phyloP scores from a whole-genome alignment of 2,113 vertebrate species.

The Noctilio leporinus region DNA sequence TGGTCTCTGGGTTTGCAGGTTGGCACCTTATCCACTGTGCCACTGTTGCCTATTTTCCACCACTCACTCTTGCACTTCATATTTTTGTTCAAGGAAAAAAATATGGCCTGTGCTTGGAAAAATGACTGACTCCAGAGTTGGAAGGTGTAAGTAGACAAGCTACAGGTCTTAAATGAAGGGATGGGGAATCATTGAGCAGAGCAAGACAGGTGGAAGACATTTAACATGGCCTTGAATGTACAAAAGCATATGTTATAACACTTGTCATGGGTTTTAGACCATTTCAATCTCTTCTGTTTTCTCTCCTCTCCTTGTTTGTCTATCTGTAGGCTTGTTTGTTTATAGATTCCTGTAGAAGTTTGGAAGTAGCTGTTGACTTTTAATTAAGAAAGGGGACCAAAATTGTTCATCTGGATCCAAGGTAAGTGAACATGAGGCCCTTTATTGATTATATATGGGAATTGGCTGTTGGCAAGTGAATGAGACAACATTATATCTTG shows the following conservation, averaged over 20 bases:
- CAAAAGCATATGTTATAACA: not conserved
- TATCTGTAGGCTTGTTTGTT: not conserved
- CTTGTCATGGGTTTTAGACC: not conserved
- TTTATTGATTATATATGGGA: not conserved
- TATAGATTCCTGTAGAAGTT: not conserved
- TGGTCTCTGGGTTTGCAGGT: no score
- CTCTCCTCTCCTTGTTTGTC: not conserved
- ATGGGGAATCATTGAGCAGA: not conserved
- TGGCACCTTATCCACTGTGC: no score
- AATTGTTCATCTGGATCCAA: not conserved
- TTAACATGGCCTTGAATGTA: not conserved
- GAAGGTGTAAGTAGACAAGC: not conserved
- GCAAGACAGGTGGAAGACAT: not conserved
- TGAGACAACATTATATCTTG: not conserved
- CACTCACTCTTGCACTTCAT: not conserved
- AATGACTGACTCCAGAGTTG: not conserved
- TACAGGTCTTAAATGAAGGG: not conserved
- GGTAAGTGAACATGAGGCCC: not conserved
- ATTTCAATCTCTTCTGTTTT: not conserved
- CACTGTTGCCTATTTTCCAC: not conserved
- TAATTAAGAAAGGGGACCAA: not conserved
- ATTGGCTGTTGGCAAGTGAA: not conserved
- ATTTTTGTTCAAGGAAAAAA: not conserved
- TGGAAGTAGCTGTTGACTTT: conserved; percentile 2
- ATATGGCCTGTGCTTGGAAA: not conserved